A percentile compares a stretch with the other conserved stretches of the same genome.
Conservation (phyloP, 2,113 vertebrate species). For the Brachionichthys hirsutus region DNA sequence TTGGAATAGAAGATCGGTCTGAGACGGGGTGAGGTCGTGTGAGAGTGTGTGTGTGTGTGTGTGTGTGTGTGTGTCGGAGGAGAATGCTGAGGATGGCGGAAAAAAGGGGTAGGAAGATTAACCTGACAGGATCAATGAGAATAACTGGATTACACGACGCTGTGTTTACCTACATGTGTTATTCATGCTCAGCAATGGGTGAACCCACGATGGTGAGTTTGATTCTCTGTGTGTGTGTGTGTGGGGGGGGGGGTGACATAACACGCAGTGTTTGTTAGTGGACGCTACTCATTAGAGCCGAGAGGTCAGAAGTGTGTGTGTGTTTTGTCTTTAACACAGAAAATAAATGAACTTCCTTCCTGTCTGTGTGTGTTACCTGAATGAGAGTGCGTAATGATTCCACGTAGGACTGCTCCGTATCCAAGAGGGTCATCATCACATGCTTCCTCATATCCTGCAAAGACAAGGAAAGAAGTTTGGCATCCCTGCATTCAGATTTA, state of each 20-base stretch:
- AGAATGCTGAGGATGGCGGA: constrained; percentile 62
- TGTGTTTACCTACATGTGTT: too few species aligned
- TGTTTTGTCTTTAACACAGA: too few species aligned
- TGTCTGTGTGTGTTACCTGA: constrained; percentile 81
- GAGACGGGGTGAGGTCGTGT: background rate
- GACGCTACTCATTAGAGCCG: too few species aligned
- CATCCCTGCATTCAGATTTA: background rate
- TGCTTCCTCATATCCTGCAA: constrained; percentile 97
- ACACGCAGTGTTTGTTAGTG: background rate
- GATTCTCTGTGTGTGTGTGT: background rate
- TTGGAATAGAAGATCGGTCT: background rate
- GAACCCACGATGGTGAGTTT: constrained; percentile 1
- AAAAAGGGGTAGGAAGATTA: constrained; percentile 61
- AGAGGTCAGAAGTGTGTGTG: too few species aligned
- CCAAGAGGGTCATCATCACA: constrained; percentile 96
- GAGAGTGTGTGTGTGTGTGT: constrained; percentile 12
- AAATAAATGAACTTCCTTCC: too few species aligned
- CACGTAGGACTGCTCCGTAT: constrained; percentile 97
- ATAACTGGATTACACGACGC: constrained; percentile 66
- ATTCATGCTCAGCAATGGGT: constrained; percentile 32
- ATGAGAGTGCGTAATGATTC: constrained; percentile 93
- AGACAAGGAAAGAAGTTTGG: constrained; percentile 25
- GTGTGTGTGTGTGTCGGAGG: constrained; percentile 18
- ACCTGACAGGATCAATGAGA: constrained; percentile 50
- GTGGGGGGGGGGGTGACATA: background rate